These are phyloP conservation scores for Marronus borbonicus DNA, from an alignment of 2,888 invertebrate species.

Conservation along the genomic window DNA sequence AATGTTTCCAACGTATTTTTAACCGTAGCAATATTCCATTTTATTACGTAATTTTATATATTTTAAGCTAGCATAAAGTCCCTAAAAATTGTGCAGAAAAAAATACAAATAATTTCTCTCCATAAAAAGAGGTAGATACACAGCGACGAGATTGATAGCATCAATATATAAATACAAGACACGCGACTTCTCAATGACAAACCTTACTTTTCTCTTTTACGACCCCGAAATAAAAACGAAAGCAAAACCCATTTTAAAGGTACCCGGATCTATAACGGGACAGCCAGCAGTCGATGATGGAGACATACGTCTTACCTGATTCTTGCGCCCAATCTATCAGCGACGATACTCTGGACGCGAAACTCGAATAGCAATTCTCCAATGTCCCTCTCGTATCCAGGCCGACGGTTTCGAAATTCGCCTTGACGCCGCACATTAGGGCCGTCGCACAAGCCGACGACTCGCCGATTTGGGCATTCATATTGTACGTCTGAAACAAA, in stretches of 20 bases:
- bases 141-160: constrained; percentile 13
- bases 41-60: too few species aligned
- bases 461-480: constrained; percentile 79
- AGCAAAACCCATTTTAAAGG: constrained; percentile 4
- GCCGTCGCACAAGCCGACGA: constrained; percentile 81
- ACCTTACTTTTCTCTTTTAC: not conserved
- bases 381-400: constrained; percentile 74
- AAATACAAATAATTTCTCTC: too few species aligned
- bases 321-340: constrained; percentile 76
- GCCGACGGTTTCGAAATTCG: constrained; percentile 77
- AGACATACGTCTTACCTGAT: constrained; percentile 70
- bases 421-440: constrained; percentile 78
- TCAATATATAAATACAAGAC: constrained; percentile 22
- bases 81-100: too few species aligned
- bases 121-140: not conserved
- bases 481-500: constrained; percentile 77
- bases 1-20: too few species aligned
- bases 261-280: not conserved
- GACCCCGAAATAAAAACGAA: not conserved
- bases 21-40: too few species aligned
- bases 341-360: constrained; percentile 73
- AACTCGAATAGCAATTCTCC: constrained; percentile 75
- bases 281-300: not conserved
- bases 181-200: constrained; percentile 7
- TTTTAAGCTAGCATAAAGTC: too few species aligned